Conservation (phyloP, 2,113 vertebrate genomes). For the Pomatorhinus ruficollis region DNA sequence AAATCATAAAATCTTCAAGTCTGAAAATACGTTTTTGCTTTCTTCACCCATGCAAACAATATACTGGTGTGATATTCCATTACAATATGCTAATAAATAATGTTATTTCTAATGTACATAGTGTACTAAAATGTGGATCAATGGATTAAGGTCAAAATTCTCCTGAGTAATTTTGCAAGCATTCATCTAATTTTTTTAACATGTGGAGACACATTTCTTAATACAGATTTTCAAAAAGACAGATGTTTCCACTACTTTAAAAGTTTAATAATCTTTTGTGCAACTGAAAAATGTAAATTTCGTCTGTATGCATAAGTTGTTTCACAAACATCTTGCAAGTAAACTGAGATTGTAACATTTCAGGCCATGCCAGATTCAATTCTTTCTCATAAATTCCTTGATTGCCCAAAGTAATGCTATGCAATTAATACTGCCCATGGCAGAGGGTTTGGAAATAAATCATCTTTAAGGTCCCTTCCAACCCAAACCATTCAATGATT, state of each 20-base stretch:
- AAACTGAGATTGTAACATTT: not conserved
- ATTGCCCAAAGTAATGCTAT: constrained; percentile 36
- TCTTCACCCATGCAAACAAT: not conserved
- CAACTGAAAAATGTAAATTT: constrained; percentile 40
- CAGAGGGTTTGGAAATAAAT: not conserved
- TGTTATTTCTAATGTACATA: not conserved
- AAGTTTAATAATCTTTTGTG: not conserved
- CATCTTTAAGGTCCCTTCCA: not conserved
- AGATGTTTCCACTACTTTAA: constrained; percentile 42
- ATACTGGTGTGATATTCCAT: not conserved
- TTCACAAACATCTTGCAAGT: constrained; percentile 49
- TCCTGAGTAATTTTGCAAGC: not conserved
- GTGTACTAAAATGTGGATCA: not conserved
- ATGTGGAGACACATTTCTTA: constrained; percentile 17
- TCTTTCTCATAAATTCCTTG: not conserved
- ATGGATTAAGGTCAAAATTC: constrained; percentile 2
- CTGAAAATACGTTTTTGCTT: not conserved
- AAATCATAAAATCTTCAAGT: not conserved
- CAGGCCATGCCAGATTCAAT: not conserved
- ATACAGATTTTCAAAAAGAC: not conserved
- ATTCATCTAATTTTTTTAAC: constrained; percentile 32
- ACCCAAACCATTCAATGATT: not conserved
- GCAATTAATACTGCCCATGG: not conserved
- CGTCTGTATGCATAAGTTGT: constrained; percentile 27
- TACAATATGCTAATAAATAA: not conserved